Base-by-base conservation (phyloP, 2,797 vertebrate genomes). In the Typhlichthys subterraneus region DNA sequence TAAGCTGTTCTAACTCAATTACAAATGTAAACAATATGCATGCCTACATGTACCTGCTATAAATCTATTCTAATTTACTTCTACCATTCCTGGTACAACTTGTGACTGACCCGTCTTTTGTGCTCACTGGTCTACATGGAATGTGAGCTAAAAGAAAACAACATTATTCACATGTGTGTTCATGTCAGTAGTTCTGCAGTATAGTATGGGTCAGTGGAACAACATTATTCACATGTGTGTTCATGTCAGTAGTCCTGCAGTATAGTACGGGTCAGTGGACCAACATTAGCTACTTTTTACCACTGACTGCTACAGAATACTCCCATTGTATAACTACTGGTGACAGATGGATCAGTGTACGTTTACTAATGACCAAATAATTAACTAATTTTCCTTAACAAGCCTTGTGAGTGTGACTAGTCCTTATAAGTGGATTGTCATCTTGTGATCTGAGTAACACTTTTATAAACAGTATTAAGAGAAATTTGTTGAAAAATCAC, bases 61-160 rank as follows among this genome's bases (percentile, higher is more conserved):
- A 50, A 70, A 73, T 70, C 47, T 23, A 46, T 47, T 64, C 31
- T 75, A 58, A 79, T 61, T 76, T 73, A 70, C 71, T 67, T 59
- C 2, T 14, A 62, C 73, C 82, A 80, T 78, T 54, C 85, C 85
- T 54, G 29, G 65, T 72, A 72, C 47, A 69, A 45, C 13, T 53
- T 57, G 29, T 61, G 49, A 54, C 64, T 3, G 23, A 68, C 14
- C 54, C 62, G 71, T 66, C 67, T 63, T 70, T 49, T 47, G 11
- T 58, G 15, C 10, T 9, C 51, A 67, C 38, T 31, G 49, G 15
- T 10, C 15, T 58, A 57, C 53, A 61, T 17, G 47, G 70, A 87
- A 85, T 83, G 63, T 72, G 63, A 53, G 70, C 71, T 79, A 84
- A 87, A 82, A 59, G 57, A 83, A 82, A 90, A 87, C 82, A 85